Base-by-base conservation (phyloP, 2,113 vertebrate genomes). In the Gymnobelideus leadbeateri region DNA sequence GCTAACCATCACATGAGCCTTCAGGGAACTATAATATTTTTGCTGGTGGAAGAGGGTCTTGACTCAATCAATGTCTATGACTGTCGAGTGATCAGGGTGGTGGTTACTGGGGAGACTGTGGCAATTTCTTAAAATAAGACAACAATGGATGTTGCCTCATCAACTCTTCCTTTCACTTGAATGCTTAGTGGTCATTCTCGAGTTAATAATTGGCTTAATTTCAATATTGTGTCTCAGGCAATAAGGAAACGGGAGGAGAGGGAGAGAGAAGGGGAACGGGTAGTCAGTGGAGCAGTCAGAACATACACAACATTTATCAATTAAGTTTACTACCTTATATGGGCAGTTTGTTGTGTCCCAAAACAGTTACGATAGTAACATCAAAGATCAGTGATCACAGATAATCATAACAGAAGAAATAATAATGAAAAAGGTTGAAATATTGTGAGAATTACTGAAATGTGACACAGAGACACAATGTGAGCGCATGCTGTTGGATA, bases 51-150 rank as follows among this genome's bases (percentile, higher is more conserved):
- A 31, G 31, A n/a, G 26, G 12, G 28, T 61, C 57, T n/a, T 68
- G 12, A 3, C 31, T n/a, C 12, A 0, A n/a, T n/a, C 12, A 0
- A n/a, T n/a, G 31, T n/a, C 37, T 10, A n/a, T 68, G 14, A n/a
- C 61, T 68, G 31, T 14, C n/a, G 31, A 68, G 0, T 16, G 12
- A 37, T n/a, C 31, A 68, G 31, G 31, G 61, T 68, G 31, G 31
- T 68, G 3, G 31, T 68, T 68, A 37, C 31, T 68, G 31, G 61
- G 31, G 31, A 16, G 31, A 12, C 11, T 68, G 31, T 68, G 12
- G 12, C 4, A 68, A n/a, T 68, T 68, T 68, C 31, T 37, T 16
- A 68, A 68, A 68, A 68, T 68, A 68, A n/a, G 61, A 68, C 31
- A 68, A 68, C 31, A 16, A 19, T 68, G 4, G 3, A 31, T 3